Percentiles rank a stretch among this genome's conserved stretches.
phyloP scores from a whole-genome alignment of 2,888 invertebrate genomes.

The Cactoblastis cactorum region DNA sequence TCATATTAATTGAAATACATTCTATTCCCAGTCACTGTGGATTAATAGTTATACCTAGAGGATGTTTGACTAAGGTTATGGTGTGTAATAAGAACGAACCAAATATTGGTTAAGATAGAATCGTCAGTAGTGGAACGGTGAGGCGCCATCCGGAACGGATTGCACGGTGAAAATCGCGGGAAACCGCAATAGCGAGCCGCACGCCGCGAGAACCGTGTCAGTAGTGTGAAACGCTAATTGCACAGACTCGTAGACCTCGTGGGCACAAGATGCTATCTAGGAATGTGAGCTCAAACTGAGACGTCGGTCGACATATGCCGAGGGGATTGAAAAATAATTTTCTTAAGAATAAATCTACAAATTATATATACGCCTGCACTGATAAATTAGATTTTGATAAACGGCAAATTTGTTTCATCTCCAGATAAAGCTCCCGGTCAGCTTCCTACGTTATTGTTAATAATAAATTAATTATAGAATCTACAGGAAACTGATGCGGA shows the following conservation, averaged over 20 bases:
- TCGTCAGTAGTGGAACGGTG: conserved; percentile 59
- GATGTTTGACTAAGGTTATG: conserved; percentile 11
- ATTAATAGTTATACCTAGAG: conserved; percentile 15
- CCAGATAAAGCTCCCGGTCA: conserved; percentile 72
- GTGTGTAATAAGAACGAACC: conserved; percentile 38
- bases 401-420: conserved; percentile 50
- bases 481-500: conserved; percentile 79
- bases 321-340: background rate
- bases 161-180: conserved; percentile 73
- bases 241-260: conserved; percentile 53
- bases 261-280: conserved; percentile 35
- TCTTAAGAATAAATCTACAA: background rate
- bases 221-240: conserved; percentile 77
- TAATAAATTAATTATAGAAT: conserved; percentile 77
- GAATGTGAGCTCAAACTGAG: background rate
- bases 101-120: conserved; percentile 43
- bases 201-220: conserved; percentile 75
- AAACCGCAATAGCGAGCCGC: conserved; percentile 70
- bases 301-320: background rate
- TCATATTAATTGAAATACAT: background rate
- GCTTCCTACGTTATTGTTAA: conserved; percentile 74
- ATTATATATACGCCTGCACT: conserved; percentile 16
- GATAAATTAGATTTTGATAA: conserved; percentile 31
- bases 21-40: conserved; percentile 20
- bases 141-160: conserved; percentile 76